phyloP scores from a whole-genome alignment of 1,140 invertebrate genomes.

The Drosophila gunungcola region DNA sequence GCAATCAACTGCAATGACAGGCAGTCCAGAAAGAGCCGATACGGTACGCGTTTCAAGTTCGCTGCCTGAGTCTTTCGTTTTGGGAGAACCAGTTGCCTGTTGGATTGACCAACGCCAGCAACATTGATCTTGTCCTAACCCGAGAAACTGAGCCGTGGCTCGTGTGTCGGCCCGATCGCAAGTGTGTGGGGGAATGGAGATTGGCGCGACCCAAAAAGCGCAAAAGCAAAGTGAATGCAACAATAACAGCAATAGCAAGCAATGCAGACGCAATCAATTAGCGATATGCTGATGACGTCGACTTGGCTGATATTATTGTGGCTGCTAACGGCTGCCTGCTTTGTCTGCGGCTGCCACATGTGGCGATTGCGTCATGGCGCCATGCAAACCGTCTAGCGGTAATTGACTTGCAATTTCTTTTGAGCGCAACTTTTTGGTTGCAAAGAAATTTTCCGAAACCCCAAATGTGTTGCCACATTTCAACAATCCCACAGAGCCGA shows the following conservation, averaged over 20 bases:
- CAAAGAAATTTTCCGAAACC: conserved; percentile 70
- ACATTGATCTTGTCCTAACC: conserved; percentile 78
- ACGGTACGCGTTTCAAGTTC: conserved; percentile 66
- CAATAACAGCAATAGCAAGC: conserved; percentile 27
- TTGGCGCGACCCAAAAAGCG: conserved; percentile 70
- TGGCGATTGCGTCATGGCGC: conserved; percentile 77
- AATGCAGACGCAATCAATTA: conserved; percentile 75
- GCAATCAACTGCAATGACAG: conserved; percentile 64
- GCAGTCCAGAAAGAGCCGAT: conserved; percentile 27
- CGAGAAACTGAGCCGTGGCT: conserved; percentile 21
- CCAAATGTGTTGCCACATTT: conserved; percentile 66
- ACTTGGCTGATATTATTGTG: conserved; percentile 7
- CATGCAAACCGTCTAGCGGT: conserved; percentile 74
- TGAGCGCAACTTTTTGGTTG: conserved; percentile 70
- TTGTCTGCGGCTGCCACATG: conserved; percentile 66
- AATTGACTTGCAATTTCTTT: conserved; percentile 82
- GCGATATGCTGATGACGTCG: conserved; percentile 67
- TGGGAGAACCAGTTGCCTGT: conserved; percentile 68
- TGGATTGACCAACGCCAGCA: conserved; percentile 56
- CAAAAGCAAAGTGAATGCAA: conserved; percentile 70
- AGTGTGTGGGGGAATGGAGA: conserved; percentile 60
- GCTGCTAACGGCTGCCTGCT: conserved; percentile 1
- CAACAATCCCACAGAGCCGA: conserved; percentile 50
- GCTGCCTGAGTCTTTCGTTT: conserved; percentile 75
- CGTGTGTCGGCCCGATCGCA: conserved; percentile 2